Percentiles rank a stretch among this genome's conserved stretches.
These are phyloP conservation scores for Pelosia muscerda DNA, from an alignment of 2,888 invertebrate species.

Conservation along the genomic window DNA sequence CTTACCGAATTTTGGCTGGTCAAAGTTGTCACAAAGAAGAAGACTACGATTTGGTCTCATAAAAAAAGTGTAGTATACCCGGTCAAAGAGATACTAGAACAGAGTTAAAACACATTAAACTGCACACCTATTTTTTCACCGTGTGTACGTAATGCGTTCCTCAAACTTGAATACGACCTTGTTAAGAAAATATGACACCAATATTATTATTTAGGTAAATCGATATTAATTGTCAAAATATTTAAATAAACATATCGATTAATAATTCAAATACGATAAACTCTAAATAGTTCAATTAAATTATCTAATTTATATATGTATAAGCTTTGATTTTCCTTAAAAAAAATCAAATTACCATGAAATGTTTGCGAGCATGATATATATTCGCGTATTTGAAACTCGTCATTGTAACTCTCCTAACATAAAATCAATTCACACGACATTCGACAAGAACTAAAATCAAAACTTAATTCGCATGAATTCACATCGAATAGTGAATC, in stretches of 20 bases:
- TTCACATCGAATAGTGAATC: background rate
- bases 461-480: background rate
- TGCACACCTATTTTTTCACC: background rate
- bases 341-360: slow-evolving; percentile 11
- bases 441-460: slow-evolving; percentile 1
- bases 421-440: background rate
- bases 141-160: background rate
- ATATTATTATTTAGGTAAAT: slow-evolving; percentile 43
- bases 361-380: slow-evolving; percentile 54
- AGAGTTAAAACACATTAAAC: no score
- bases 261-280: slow-evolving; percentile 10
- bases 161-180: slow-evolving; percentile 3
- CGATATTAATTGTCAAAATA: slow-evolving; percentile 39
- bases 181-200: slow-evolving; percentile 33
- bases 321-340: slow-evolving; percentile 15
- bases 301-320: slow-evolving; percentile 17
- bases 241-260: slow-evolving; percentile 42
- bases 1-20: no score
- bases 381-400: slow-evolving; percentile 55
- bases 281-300: slow-evolving; percentile 29
- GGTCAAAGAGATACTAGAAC: background rate
- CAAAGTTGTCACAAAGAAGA: no score
- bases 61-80: background rate
- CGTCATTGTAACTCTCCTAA: slow-evolving; percentile 20
- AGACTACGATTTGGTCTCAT: background rate